Evolutionary conservation across 2,113 vertebrate genomes (phyloP), one percentile per base, ranked within the genome.

Genomic region (Rhea americana): DNA sequence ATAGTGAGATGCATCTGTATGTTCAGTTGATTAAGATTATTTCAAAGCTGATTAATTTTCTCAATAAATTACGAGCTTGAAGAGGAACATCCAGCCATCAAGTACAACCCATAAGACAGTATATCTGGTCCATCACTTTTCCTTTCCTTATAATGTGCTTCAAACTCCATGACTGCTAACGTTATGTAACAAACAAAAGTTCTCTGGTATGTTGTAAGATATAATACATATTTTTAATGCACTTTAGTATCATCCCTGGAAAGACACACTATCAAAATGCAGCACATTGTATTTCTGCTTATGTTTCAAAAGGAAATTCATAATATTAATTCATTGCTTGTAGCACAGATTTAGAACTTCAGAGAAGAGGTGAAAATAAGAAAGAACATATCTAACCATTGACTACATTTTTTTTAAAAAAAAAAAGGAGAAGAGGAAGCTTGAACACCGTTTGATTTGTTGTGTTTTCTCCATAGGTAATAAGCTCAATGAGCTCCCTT

Each of bases 401-500:
- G 22, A 83, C 55, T 67, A 85, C 72, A 12, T 3, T 20, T 13
- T n/a, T 47, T 81, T 73, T 66, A 62, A 66, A 89, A 51, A 14
- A 28, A 55, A 55, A 28, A 56, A 53, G 10, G 25, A 94, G 20
- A 1, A 72, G 15, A 12, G 26, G 15, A 66, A 78, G 26, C 7
- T 24, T 72, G 22, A 55, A 19, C 12, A 41, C 22, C 3, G 4
- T 50, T 55, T 95, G 18, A 37, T 85, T 82, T 51, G 1, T 88
- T 93, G 32, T 87, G 72, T 84, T 94, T 96, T 87, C 45, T 48
- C 78, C 13, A 59, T 62, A 99, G 99, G 96, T 99, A 97, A 99
- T 99, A 97, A 99, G 97, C 98, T 98, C 98, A 41, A 99, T 99
- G 99, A 99, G 99, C 94, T 99, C 99, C 19, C 98, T 99, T 66